phyloP scores from a whole-genome alignment of 2,113 vertebrate species.

The Percina caprodes region DNA sequence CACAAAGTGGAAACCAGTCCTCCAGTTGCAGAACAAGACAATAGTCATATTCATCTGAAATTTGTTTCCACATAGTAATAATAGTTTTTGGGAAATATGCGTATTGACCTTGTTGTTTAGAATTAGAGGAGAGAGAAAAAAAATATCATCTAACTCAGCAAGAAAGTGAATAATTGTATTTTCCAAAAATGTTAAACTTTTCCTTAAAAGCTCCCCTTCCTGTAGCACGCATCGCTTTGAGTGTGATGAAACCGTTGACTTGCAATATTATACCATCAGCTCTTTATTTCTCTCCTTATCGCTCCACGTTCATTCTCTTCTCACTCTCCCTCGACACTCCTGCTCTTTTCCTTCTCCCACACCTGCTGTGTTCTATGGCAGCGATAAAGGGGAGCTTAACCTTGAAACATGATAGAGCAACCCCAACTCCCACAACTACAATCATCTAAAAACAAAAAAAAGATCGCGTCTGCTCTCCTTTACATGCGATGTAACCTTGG shows the following conservation, averaged over 20 bases:
- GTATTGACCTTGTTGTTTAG: background rate
- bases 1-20: slow-evolving; percentile 19
- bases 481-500: slow-evolving; percentile 60
- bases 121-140: too few relatives aligned
- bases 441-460: slow-evolving; percentile 22
- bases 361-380: slow-evolving; percentile 63
- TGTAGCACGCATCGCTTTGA: background rate
- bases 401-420: slow-evolving; percentile 66
- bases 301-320: slow-evolving; percentile 6
- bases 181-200: background rate
- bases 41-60: background rate
- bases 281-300: slow-evolving; percentile 36
- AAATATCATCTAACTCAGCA: background rate
- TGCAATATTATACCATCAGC: slow-evolving; percentile 36
- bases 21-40: slow-evolving; percentile 2
- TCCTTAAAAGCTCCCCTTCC: slow-evolving; percentile 1
- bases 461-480: slow-evolving; percentile 44
- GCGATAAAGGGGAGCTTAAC: slow-evolving; percentile 63
- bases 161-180: slow-evolving; percentile 3
- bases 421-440: slow-evolving; percentile 50
- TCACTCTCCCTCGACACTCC: slow-evolving; percentile 34
- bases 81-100: background rate
- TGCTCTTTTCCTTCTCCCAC: slow-evolving; percentile 41
- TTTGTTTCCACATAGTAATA: background rate
- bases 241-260: slow-evolving; percentile 57